Conservation (phyloP, 2,113 vertebrate genomes). For the Terrapene triunguis region DNA sequence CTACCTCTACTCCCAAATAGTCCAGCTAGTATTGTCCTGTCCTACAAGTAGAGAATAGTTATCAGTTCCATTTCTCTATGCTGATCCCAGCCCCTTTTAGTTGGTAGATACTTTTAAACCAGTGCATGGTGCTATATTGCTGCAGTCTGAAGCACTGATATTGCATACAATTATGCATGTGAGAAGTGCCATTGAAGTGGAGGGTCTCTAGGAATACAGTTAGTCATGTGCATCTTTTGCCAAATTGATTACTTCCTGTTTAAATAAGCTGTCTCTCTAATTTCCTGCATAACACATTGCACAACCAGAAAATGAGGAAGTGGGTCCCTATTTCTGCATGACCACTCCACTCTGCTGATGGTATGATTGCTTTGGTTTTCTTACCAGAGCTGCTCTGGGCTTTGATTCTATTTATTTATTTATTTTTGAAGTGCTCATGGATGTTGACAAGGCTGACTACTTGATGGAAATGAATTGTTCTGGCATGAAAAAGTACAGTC, state of each 20-base stretch:
- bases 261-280: neutral
- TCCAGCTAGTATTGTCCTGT: neutral
- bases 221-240: neutral
- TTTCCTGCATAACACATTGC: neutral
- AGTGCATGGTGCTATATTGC: neutral
- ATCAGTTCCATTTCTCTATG: neutral
- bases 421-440: neutral
- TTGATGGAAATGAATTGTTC: neutral
- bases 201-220: neutral
- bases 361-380: neutral
- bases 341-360: neutral
- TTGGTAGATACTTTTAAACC: neutral
- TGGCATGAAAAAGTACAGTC: neutral
- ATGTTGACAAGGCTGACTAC: neutral
- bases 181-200: neutral
- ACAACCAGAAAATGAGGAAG: neutral
- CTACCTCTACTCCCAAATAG: neutral
- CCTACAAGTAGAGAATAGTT: neutral
- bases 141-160: neutral
- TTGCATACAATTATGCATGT: neutral
- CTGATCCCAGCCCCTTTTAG: neutral
- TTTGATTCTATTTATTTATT: rapidly evolving
- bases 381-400: neutral
- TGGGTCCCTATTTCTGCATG: neutral
- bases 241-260: neutral